Evolutionary conservation across 2,888 invertebrate species (phyloP).

Genomic region (Apamea monoglypha): DNA sequence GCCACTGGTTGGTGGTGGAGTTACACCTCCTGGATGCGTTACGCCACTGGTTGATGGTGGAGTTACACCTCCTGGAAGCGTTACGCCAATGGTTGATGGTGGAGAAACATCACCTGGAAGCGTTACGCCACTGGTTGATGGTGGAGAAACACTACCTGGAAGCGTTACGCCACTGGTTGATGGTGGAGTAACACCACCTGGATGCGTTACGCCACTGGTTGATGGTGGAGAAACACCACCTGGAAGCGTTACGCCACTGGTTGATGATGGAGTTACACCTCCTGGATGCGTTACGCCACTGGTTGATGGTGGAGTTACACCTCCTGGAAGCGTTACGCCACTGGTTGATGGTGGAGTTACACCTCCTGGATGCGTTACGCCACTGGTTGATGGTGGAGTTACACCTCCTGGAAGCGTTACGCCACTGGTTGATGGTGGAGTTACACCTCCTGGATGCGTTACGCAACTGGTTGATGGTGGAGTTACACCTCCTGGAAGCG

Average conservation of each 20-base stretch:
- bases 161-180: too few relatives aligned
- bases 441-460: neutral
- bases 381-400: neutral
- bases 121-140: too few relatives aligned
- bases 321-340: neutral
- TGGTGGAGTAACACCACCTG: neutral
- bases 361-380: neutral
- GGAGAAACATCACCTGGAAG: neutral
- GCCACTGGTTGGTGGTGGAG: neutral
- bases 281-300: neutral
- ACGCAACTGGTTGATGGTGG: too few relatives aligned
- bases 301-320: neutral
- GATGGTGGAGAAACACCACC: neutral
- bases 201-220: neutral
- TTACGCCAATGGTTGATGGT: neutral
- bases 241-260: too few relatives aligned
- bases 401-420: too few relatives aligned
- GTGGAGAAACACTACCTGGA: neutral
- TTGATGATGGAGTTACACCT: neutral
- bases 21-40: neutral
- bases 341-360: neutral
- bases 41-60: neutral
- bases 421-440: neutral
- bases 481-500: neutral
- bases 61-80: neutral